Conservation (phyloP, 2,797 vertebrate genomes). For the Myotis planiceps region DNA sequence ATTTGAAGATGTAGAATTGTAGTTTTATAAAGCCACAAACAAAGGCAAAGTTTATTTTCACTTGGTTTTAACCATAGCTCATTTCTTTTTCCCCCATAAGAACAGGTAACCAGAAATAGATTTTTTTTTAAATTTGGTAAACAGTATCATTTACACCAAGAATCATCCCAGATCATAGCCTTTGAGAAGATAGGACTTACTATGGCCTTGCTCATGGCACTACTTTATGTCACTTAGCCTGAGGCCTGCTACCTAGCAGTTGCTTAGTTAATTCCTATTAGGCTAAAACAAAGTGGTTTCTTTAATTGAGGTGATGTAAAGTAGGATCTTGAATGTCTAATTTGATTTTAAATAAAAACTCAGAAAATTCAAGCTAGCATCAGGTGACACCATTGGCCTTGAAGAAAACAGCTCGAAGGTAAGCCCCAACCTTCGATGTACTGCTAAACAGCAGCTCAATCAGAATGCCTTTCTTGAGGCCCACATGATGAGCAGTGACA, state of each 20-base stretch:
- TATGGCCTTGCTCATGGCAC: not conserved
- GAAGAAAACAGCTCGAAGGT: constrained; percentile 58
- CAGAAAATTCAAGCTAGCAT: constrained; percentile 61
- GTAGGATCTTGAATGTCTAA: constrained; percentile 44
- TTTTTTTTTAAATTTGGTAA: not conserved
- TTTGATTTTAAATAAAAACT: constrained; percentile 67
- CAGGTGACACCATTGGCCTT: constrained; percentile 63
- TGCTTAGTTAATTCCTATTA: constrained; percentile 50
- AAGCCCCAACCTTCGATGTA: constrained; percentile 70
- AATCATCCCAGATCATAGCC: not conserved
- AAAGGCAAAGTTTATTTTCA: constrained; percentile 46
- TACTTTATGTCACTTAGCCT: not conserved
- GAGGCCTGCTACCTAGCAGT: constrained; percentile 49
- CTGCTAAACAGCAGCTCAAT: constrained; percentile 73
- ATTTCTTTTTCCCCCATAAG: not conserved
- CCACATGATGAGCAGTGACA: constrained; percentile 88
- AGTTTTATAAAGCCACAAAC: constrained; percentile 8
- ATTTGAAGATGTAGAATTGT: not conserved
- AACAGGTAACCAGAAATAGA: not conserved
- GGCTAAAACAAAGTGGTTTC: constrained; percentile 51
- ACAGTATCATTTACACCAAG: not conserved
- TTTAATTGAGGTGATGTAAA: constrained; percentile 47
- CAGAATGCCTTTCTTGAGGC: constrained; percentile 73
- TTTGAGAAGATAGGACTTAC: not conserved
- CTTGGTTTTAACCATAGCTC: constrained; percentile 37